Base-by-base conservation (phyloP, 2,113 vertebrate genomes). In the Anoplopoma fimbria region DNA sequence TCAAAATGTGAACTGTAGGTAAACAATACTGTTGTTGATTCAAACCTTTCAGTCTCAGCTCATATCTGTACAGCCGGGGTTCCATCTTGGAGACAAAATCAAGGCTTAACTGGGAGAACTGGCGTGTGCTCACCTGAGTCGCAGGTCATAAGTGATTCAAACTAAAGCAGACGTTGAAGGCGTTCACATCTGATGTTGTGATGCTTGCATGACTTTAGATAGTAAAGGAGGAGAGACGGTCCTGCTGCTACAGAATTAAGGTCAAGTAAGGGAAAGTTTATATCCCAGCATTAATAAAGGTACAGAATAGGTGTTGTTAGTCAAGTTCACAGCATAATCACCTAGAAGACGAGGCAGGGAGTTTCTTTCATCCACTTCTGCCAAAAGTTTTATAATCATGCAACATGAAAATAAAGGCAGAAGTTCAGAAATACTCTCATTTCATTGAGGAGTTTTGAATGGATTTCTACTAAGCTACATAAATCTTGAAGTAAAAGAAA, bases 1-100 rank as follows among this genome's bases (percentile, higher is more conserved):
- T 89, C 34, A 84, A 84, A 88, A 79, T n/a, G 19, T 79, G 25
- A 64, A 67, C 34, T 75, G 67, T n/a, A 85, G 49, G 72, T 88
- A 89, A 87, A 93, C 57, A 61, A 25, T 55, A 23, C 6, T 55
- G 55, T 36, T 64, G 15, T 17, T 75, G 21, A 68, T 34, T 77
- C 33, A 25, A 51, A 51, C 36, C 23, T 58, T 71, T 45, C 40
- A 82, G 74, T 61, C 58, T 25, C 45, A 49, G 72, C 31, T 83
- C 62, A 64, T 47, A 29, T 80, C 8, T 77, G 57, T 2, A 57
- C 23, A 69, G 31, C n/a, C 19, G 31, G 36, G 36, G 4, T 5
- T 33, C 23, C 65, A 55, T 74, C 72, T 73, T 45, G 9, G 34
- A 57, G 25, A 73, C 58, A 70, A 62, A 75, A 47, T 65, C 80